phyloP scores from a whole-genome alignment of 1,140 invertebrate species.

The Drosophila sulfurigaster region DNA sequence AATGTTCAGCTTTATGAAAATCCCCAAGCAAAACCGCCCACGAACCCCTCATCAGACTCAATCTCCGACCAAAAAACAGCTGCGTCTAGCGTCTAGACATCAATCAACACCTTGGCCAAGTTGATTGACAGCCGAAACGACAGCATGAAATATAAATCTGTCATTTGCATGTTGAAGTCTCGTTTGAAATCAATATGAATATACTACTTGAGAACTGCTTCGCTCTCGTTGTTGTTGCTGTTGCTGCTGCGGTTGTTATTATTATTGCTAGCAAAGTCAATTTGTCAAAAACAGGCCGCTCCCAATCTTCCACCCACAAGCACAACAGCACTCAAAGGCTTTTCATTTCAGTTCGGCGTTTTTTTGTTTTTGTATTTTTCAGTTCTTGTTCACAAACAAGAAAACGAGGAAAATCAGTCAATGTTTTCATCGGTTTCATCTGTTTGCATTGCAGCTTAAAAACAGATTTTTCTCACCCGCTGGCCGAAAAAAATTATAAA shows the following conservation, averaged over 20 bases:
- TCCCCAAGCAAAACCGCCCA: not conserved
- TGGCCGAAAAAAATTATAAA: slow-evolving; percentile 24
- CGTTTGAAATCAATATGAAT: slow-evolving; percentile 80
- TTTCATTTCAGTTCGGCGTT: slow-evolving; percentile 32
- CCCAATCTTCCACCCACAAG: slow-evolving; percentile 4
- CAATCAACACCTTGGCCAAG: slow-evolving; percentile 76
- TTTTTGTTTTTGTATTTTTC: not conserved
- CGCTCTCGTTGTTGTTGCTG: slow-evolving; percentile 11
- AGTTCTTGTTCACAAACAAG: slow-evolving; percentile 6
- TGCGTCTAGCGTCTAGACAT: slow-evolving; percentile 63
- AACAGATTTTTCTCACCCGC: slow-evolving; percentile 56
- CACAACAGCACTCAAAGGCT: slow-evolving; percentile 38
- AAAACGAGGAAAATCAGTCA: slow-evolving; percentile 50
- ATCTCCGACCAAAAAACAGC: not conserved
- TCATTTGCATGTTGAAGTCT: slow-evolving; percentile 77
- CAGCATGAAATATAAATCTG: slow-evolving; percentile 77
- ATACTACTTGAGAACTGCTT: slow-evolving; percentile 52
- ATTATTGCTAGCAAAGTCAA: slow-evolving; percentile 73
- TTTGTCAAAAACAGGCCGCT: slow-evolving; percentile 73
- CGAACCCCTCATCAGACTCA: not conserved
- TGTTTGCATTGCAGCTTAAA: slow-evolving; percentile 63
- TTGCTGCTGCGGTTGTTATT: slow-evolving; percentile 27
- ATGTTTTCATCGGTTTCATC: slow-evolving; percentile 41
- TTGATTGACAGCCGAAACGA: slow-evolving; percentile 77
- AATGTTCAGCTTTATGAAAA: slow-evolving; percentile 28